Evolutionary conservation across 2,113 vertebrate genomes (phyloP).

Genomic region (Sylvietta virens): DNA sequence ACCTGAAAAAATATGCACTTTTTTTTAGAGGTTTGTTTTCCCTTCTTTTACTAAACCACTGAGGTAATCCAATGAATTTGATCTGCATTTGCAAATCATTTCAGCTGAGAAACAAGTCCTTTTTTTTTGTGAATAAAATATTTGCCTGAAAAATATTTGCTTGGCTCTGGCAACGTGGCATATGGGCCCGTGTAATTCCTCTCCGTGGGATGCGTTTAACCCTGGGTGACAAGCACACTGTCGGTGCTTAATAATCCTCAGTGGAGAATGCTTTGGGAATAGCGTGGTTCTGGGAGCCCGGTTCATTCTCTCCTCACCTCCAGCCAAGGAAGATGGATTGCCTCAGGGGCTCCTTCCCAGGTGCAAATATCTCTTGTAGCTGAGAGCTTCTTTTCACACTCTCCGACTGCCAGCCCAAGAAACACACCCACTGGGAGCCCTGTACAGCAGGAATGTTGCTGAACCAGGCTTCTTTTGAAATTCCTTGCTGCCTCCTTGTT

Average conservation of each 20-base stretch:
- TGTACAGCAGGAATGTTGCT: not conserved
- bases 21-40: not conserved
- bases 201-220: not conserved
- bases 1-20: not conserved
- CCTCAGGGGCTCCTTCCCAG: not conserved
- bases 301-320: not conserved
- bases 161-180: not conserved
- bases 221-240: not conserved
- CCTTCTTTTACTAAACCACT: not conserved
- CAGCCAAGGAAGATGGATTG: not conserved
- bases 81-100: not conserved
- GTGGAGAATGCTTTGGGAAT: not conserved
- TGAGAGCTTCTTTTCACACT: not conserved
- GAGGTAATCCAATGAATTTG: not conserved
- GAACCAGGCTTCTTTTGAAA: not conserved
- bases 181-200: slow-evolving; percentile 18
- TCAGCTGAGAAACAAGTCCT: not conserved
- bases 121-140: slow-evolving; percentile 42
- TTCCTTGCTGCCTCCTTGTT: not conserved
- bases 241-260: not conserved
- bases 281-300: not conserved
- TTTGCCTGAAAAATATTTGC: slow-evolving; percentile 15
- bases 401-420: not conserved
- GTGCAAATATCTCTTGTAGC: not conserved
- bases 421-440: not conserved